Base-by-base conservation (phyloP, 2,797 vertebrate genomes). In the Rhodeus uyekii region DNA sequence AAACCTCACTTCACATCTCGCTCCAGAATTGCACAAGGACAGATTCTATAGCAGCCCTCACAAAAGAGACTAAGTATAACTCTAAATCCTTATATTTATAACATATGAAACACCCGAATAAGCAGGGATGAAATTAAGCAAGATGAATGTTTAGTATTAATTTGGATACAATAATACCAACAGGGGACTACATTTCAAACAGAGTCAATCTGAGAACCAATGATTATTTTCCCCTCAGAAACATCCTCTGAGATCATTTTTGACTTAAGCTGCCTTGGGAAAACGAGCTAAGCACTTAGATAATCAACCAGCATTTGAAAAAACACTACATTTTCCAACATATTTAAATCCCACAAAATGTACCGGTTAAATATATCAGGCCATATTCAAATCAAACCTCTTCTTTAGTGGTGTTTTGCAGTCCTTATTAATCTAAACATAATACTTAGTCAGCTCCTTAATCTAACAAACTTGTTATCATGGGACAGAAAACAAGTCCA, bases 11-110 rank as follows among this genome's bases (percentile, higher is more conserved):
- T 42, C 48, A 32, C n/a, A 46, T 67, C 18, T 39, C 22, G 2
- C 50, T 36, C 22, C 32, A 48, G 64, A 69, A 61, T 67, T 82
- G 38, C 69, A 48, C 58, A 67, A 80, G 72, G 34, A 76, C 39
- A 63, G 63, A 74, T 67, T 81, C 58, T 42, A 27, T 44, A 24
- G 64, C 60, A 27, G 42, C 27, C 48, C 32, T 69, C 42, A 83
- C 53, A 84, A 36, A 84, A 60, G 38, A 16, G 29, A 72, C 53
- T 12, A 46, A 71, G 46, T 48, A 72, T 63, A 48, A 72, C 46
- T 83, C 60, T 78, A 73, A 85, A 82, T 88, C 63, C 71, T 46
- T 83, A 78, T 69, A 68, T 77, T 86, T 77, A 63, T 63, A 73
- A 39, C 36, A 36, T 53, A 58, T 3, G 42, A 82, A 80, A 85